A percentile compares a stretch with the other conserved stretches of the same genome.
Evolutionary conservation across 2,113 vertebrate species (phyloP).

Genomic region (Anhinga rufa): DNA sequence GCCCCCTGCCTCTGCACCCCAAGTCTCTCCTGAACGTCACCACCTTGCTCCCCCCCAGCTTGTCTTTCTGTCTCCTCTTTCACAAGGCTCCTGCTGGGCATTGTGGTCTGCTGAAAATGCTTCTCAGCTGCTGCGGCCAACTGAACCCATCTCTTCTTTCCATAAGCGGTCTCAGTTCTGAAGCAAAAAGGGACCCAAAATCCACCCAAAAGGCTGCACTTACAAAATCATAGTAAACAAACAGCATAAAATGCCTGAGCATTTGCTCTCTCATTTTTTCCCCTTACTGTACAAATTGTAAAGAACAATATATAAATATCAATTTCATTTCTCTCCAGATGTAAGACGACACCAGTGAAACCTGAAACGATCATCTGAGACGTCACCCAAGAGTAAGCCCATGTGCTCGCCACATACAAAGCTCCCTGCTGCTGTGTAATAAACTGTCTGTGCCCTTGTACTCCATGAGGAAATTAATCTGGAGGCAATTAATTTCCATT

Average conservation of each 20-base stretch:
- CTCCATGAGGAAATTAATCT: background rate
- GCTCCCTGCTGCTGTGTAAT: background rate
- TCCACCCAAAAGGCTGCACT: background rate
- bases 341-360: background rate
- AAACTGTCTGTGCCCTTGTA: background rate
- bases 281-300: background rate
- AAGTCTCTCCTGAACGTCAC: background rate
- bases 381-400: background rate
- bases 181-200: background rate
- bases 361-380: background rate
- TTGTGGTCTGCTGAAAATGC: rapidly evolving
- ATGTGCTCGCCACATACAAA: background rate
- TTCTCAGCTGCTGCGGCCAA: background rate
- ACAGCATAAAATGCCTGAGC: background rate
- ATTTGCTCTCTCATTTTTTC: background rate
- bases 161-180: background rate
- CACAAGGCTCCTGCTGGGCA: background rate
- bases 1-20: rapidly evolving
- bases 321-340: background rate
- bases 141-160: background rate
- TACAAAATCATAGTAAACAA: background rate
- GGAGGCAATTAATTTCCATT: background rate
- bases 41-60: background rate
- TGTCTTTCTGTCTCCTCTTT: background rate
- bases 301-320: background rate